These are phyloP conservation scores for Labeo catla DNA, from an alignment of 2,113 vertebrate genomes.

Conservation along the genomic window DNA sequence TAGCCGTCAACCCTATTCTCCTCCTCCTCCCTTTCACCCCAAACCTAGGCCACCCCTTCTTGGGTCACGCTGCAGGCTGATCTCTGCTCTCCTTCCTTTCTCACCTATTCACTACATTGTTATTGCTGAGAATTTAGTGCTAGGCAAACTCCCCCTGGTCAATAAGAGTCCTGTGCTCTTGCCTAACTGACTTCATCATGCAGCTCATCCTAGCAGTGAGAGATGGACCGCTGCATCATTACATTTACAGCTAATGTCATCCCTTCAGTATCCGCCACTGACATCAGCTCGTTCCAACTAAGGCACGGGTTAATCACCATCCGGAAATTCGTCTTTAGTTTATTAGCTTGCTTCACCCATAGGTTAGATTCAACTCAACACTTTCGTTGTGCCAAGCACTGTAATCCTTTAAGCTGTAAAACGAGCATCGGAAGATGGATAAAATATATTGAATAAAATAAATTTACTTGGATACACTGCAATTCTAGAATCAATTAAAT, in stretches of 20 bases:
- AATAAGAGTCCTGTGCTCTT: constrained; percentile 60
- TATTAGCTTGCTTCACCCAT: constrained; percentile 35
- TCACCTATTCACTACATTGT: constrained; percentile 74
- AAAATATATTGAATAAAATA: constrained; percentile 5
- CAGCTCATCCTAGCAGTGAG: constrained; percentile 47
- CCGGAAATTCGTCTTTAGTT: constrained; percentile 14
- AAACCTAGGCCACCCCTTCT: constrained; percentile 29
- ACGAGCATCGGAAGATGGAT: neutral
- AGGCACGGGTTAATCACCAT: constrained; percentile 24
- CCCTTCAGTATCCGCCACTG: constrained; percentile 30
- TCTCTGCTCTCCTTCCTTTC: constrained; percentile 60
- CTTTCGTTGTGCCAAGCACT: constrained; percentile 21
- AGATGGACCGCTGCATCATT: constrained; percentile 55
- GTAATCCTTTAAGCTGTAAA: constrained; percentile 33
- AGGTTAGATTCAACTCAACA: constrained; percentile 44
- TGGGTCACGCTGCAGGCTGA: constrained; percentile 39
- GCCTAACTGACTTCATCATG: constrained; percentile 68
- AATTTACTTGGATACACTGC: neutral
- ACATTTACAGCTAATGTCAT: constrained; percentile 47
- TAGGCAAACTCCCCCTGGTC: constrained; percentile 66
- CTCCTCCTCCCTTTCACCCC: constrained; percentile 41
- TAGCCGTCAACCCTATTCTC: constrained; percentile 56
- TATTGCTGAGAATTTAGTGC: constrained; percentile 75
- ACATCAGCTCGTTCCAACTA: constrained; percentile 5
- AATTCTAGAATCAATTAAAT: neutral